Evolutionary conservation across 2,797 vertebrate species (phyloP).

Genomic region (Psittacula derbiana): DNA sequence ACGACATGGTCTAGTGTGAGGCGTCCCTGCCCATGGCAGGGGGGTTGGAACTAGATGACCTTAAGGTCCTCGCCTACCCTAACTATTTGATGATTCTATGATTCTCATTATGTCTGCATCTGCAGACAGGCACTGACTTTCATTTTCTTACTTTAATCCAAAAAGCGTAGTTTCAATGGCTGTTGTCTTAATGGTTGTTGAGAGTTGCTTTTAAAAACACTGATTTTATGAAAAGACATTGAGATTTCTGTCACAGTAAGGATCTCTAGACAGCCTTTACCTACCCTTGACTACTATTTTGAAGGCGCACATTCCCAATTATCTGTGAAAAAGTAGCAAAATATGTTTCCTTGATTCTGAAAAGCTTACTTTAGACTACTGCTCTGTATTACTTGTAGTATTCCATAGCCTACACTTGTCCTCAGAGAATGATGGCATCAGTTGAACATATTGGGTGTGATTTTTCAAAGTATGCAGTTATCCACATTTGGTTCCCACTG

Average conservation of each 20-base stretch:
- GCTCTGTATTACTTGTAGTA: conserved; percentile 39
- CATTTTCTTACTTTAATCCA: not conserved
- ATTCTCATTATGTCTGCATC: not conserved
- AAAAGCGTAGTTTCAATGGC: not conserved
- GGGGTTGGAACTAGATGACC: not conserved
- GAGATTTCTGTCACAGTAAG: not conserved
- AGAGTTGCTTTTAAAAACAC: conserved; percentile 24
- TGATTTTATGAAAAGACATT: not conserved
- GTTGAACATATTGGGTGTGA: conserved; percentile 49
- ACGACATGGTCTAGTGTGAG: not conserved
- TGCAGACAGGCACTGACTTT: not conserved
- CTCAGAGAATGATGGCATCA: conserved; percentile 20
- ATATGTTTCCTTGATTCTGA: conserved; percentile 10
- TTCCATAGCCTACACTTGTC: conserved; percentile 48
- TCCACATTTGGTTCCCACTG: conserved; percentile 17
- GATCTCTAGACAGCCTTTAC: not conserved
- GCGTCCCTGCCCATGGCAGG: not conserved
- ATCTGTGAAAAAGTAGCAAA: conserved; percentile 11
- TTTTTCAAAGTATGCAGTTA: conserved; percentile 51
- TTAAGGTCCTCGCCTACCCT: not conserved
- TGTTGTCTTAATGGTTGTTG: conserved; percentile 10
- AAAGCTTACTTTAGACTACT: conserved; percentile 30
- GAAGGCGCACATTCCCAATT: not conserved
- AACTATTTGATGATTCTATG: not conserved
- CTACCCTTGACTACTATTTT: conserved; percentile 16